Conservation (phyloP, 2,888 invertebrate species). For the Leptinotarsa juncta region DNA sequence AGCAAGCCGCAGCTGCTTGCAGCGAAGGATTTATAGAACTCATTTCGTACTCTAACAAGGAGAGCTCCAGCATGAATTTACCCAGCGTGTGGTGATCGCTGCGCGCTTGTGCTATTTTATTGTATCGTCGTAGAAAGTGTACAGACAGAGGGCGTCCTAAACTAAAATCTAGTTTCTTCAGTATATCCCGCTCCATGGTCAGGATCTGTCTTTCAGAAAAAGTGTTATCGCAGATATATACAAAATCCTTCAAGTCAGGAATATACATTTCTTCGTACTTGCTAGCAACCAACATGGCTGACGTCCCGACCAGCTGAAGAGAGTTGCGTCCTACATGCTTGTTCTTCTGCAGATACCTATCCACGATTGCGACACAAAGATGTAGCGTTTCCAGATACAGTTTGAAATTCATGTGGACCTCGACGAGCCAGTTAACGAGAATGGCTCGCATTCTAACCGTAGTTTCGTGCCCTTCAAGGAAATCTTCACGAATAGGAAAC, state of each 20-base stretch:
- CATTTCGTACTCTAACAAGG: constrained; percentile 84
- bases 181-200: constrained; percentile 84
- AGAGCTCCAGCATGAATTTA: constrained; percentile 91
- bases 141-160: constrained; percentile 89
- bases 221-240: constrained; percentile 90
- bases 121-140: constrained; percentile 86
- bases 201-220: constrained; percentile 84
- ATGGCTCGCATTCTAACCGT: constrained; percentile 89
- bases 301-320: constrained; percentile 87
- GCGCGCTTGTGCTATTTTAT: constrained; percentile 73
- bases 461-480: constrained; percentile 77
- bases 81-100: constrained; percentile 60
- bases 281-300: constrained; percentile 89
- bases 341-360: constrained; percentile 85
- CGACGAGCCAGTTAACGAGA: constrained; percentile 93
- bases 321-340: constrained; percentile 56
- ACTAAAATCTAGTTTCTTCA: constrained; percentile 81
- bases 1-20: constrained; percentile 84
- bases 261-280: constrained; percentile 96
- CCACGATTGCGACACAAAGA: constrained; percentile 87
- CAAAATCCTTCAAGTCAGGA: constrained; percentile 89
- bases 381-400: constrained; percentile 90
- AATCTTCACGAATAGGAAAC: constrained; percentile 74
- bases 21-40: constrained; percentile 84
- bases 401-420: constrained; percentile 89